Percentiles rank a stretch among this genome's conserved stretches.
Conservation (phyloP, 2,888 invertebrate genomes). For the Trypoxylon attenuatum region DNA sequence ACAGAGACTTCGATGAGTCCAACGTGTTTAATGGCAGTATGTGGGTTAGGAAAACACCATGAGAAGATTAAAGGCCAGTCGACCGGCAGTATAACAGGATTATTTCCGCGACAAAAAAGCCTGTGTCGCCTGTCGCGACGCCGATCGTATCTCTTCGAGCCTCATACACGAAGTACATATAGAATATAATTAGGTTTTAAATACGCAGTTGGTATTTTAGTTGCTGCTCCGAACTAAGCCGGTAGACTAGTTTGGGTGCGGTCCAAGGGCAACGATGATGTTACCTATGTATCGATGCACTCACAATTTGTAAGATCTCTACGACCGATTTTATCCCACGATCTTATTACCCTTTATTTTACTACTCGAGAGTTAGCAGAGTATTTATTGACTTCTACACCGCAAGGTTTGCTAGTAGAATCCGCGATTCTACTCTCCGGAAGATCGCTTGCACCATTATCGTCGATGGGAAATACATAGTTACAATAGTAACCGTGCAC, state of each 20-base stretch:
- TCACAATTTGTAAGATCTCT: constrained; percentile 50
- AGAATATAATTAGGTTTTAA: constrained; percentile 53
- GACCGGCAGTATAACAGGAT: background rate
- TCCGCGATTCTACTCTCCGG: too few species aligned
- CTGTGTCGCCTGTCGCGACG: constrained; percentile 1
- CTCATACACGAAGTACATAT: constrained; percentile 36
- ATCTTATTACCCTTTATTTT: too few species aligned
- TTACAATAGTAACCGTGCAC: too few species aligned
- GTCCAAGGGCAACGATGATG: constrained; percentile 56
- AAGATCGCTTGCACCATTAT: too few species aligned
- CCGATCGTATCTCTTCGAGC: constrained; percentile 2
- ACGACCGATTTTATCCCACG: constrained; percentile 37
- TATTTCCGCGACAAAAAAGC: background rate
- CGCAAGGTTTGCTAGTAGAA: too few species aligned
- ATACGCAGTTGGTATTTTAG: constrained; percentile 56
- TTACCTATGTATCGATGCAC: constrained; percentile 44
- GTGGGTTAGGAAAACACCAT: constrained; percentile 47
- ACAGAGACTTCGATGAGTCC: constrained; percentile 22
- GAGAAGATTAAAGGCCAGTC: constrained; percentile 24
- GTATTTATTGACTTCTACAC: too few species aligned
- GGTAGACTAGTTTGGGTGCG: constrained; percentile 54
- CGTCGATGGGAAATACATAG: too few species aligned
- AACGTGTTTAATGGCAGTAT: constrained; percentile 27
- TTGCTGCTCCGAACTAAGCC: constrained; percentile 49
- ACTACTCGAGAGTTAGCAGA: too few species aligned